These are phyloP conservation scores for Luperina nickerlii DNA, from an alignment of 2,888 invertebrate genomes.

Conservation along the genomic window DNA sequence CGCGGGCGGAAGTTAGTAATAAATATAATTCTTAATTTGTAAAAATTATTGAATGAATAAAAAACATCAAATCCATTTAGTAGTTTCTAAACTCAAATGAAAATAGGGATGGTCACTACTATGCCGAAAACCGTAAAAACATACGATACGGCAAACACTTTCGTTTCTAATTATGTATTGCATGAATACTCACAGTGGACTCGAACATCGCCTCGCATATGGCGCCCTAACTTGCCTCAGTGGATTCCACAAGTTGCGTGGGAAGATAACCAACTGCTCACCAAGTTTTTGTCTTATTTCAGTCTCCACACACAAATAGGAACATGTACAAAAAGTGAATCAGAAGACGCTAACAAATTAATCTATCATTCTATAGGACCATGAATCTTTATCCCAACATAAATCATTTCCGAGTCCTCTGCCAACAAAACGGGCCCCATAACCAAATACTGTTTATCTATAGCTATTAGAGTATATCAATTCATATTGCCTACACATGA, in stretches of 20 bases:
- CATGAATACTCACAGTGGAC: conserved; percentile 19
- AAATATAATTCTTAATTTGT: not conserved
- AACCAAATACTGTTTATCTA: conserved; percentile 31
- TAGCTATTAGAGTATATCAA: conserved; percentile 30
- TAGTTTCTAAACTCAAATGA: not conserved
- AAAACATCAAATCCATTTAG: not conserved
- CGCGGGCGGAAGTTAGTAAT: not conserved
- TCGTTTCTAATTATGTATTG: conserved; percentile 12
- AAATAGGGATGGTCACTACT: not conserved
- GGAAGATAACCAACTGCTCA: conserved; percentile 41
- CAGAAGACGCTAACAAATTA: conserved; percentile 28
- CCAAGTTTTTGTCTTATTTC: conserved; percentile 37
- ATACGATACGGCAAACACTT: not conserved
- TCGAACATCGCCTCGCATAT: conserved; percentile 6
- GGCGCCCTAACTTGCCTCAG: conserved; percentile 9
- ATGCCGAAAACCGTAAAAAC: not conserved
- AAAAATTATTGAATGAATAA: not conserved
- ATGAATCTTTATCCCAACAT: conserved; percentile 10
- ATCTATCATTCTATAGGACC: conserved; percentile 8
- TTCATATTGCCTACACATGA: conserved; percentile 35
- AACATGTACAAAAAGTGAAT: conserved; percentile 33
- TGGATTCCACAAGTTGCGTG: conserved; percentile 31
- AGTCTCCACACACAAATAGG: conserved; percentile 26
- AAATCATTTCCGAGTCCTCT: conserved; percentile 18
- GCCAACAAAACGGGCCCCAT: conserved; percentile 25